Conservation (phyloP, 2,113 vertebrate species). For the Elachura formosa region DNA sequence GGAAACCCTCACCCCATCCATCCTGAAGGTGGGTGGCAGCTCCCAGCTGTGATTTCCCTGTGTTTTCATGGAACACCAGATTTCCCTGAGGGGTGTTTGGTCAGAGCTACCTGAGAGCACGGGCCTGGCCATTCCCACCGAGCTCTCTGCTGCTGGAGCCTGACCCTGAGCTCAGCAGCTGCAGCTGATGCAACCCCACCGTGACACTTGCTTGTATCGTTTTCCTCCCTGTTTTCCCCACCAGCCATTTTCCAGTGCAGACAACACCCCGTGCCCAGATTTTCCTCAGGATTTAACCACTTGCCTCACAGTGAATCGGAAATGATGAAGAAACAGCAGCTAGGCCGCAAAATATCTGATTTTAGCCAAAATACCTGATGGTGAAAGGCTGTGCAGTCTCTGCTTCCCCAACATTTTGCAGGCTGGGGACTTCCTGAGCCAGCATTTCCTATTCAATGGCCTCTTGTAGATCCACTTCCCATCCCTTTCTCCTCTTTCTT, state of each 20-base stretch:
- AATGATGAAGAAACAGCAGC: not conserved
- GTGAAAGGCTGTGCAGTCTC: not conserved
- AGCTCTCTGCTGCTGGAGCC: not conserved
- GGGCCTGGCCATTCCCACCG: fast-evolving
- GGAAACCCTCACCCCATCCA: not conserved
- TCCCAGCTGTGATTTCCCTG: not conserved
- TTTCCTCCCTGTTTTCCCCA: not conserved
- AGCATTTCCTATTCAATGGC: not conserved
- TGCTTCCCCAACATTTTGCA: not conserved
- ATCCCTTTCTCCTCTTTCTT: not conserved
- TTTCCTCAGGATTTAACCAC: not conserved
- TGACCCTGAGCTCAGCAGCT: not conserved
- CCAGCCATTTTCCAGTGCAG: not conserved
- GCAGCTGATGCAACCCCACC: not conserved
- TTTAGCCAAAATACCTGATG: not conserved
- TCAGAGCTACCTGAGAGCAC: not conserved
- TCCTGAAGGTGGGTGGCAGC: not conserved
- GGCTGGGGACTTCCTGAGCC: not conserved
- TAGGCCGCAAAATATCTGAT: not conserved
- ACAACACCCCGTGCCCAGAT: not conserved
- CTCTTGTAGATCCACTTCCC: not conserved
- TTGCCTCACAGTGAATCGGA: not conserved
- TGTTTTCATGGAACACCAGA: not conserved
- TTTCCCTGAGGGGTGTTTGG: fast-evolving
- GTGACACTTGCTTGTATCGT: not conserved